Evolutionary conservation across 2,113 vertebrate genomes (phyloP), one percentile per base, ranked within the genome.

Genomic region (Hydrochoerus hydrochaeris): DNA sequence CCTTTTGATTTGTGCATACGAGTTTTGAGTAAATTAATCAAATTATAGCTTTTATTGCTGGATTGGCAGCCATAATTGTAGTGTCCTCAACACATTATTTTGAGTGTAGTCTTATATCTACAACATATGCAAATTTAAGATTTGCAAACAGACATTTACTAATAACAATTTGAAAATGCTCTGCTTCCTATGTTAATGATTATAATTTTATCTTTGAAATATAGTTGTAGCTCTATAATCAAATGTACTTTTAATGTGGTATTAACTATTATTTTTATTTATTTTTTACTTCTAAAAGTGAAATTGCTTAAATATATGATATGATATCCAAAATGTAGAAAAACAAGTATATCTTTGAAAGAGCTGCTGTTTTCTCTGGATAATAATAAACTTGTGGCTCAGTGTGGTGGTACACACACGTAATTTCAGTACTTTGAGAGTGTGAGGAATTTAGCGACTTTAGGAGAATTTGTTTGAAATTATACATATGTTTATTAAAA

Each of bases 11-110:
- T 52, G 3, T 90, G 78, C 9, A 13, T 30, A 8, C 71, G 22
- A 77, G 8, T 30, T 84, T 44, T 46, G 24, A 71, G 85, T 71
- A 81, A 88, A 75, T 92, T 95, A 85, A 90, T 94, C 22, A 97
- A 90, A 85, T 92, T n/a, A 54, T 83, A 65, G 44, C 32, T 69
- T 49, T 60, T 84, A 38, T 78, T 65, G 0, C 26, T 92, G 89
- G 57, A 94, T 41, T 57, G 26, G 75, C 4, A 95, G 19, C 0
- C 3, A 41, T 94, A 92, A 90, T 49, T 75, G 12, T 54, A 88
- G 11, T 90, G 20, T 38, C 35, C 2, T 49, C 7, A 57, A 22
- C 2, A 67, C 10, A 95, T 32, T 52, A 41, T 80, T 95, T 90
- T 54, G 28, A 41, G 9, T 32, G n/a, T 85, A 71, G 11, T 3